These are phyloP conservation scores for Orchesellides sinensis DNA, from an alignment of 2,888 invertebrate genomes.

Conservation along the genomic window DNA sequence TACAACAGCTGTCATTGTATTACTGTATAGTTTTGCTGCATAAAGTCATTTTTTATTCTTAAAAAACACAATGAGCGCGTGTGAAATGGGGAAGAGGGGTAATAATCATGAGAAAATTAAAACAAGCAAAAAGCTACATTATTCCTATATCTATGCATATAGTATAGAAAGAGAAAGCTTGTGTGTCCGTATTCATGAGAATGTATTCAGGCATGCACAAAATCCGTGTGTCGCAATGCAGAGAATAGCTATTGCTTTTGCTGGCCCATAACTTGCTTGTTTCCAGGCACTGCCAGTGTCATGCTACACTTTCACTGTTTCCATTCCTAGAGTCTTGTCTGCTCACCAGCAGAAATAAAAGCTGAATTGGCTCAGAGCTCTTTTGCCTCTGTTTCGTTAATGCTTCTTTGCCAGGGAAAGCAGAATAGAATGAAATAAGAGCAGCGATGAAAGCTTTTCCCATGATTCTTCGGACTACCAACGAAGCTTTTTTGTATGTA, in stretches of 20 bases:
- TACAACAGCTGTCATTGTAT: too few species aligned
- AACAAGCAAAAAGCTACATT: not conserved
- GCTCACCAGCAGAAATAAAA: conserved; percentile 57
- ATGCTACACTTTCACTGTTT: not conserved
- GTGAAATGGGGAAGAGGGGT: not conserved
- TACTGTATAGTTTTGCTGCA: too few species aligned
- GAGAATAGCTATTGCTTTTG: conserved; percentile 65
- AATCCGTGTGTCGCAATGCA: conserved; percentile 68
- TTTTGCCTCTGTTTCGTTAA: conserved; percentile 31
- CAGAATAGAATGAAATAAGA: conserved; percentile 43
- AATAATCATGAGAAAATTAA: not conserved
- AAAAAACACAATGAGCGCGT: conserved; percentile 4
- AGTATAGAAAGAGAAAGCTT: too few species aligned
- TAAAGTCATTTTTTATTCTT: too few species aligned
- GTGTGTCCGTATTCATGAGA: conserved; percentile 56
- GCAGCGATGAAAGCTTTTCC: conserved; percentile 59
- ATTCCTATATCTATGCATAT: not conserved
- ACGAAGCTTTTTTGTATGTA: conserved; percentile 1
- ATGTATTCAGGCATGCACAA: conserved; percentile 65
- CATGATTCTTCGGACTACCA: conserved; percentile 41
- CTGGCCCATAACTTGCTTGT: conserved; percentile 59
- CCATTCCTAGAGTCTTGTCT: not conserved
- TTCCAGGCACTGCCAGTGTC: conserved; percentile 32
- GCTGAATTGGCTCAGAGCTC: conserved; percentile 60
- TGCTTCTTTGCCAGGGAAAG: conserved; percentile 39